Percentiles rank a stretch among this genome's conserved stretches.
These are phyloP conservation scores for Drosophila ochracea DNA, from an alignment of 2,888 invertebrate genomes.

Conservation along the genomic window DNA sequence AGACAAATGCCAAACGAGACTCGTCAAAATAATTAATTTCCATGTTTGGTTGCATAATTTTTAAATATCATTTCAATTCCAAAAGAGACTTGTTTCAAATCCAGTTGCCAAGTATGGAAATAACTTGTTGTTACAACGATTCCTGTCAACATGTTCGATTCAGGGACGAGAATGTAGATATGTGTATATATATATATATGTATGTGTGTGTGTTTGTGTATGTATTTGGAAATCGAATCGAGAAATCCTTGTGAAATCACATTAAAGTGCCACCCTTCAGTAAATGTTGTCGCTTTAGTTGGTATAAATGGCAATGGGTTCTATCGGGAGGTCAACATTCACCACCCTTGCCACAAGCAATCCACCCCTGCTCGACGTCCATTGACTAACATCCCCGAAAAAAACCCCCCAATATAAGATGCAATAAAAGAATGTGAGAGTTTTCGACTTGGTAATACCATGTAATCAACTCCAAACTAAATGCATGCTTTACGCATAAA, in stretches of 20 bases:
- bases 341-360: not conserved
- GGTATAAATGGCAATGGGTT: not conserved
- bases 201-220: not conserved
- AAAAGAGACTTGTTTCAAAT: not conserved
- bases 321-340: not conserved
- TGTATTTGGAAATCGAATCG: not conserved
- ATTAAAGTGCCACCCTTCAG: slow-evolving; percentile 48
- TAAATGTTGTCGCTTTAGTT: slow-evolving; percentile 30
- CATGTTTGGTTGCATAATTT: not conserved
- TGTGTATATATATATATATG: not conserved
- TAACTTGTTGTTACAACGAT: not conserved
- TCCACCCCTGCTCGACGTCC: slow-evolving; percentile 1
- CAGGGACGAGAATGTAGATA: not conserved
- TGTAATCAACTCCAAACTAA: not conserved
- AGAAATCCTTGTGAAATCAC: slow-evolving; percentile 35
- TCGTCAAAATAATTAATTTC: not conserved
- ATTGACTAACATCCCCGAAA: not conserved
- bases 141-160: not conserved
- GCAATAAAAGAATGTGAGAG: not conserved
- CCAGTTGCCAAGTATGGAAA: not conserved
- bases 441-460: not conserved
- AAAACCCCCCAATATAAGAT: not conserved
- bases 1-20: not conserved
- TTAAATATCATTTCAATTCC: not conserved
- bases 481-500: not conserved